Conservation (phyloP, 2,888 invertebrate species). For the Hypselothyrea guttata region DNA sequence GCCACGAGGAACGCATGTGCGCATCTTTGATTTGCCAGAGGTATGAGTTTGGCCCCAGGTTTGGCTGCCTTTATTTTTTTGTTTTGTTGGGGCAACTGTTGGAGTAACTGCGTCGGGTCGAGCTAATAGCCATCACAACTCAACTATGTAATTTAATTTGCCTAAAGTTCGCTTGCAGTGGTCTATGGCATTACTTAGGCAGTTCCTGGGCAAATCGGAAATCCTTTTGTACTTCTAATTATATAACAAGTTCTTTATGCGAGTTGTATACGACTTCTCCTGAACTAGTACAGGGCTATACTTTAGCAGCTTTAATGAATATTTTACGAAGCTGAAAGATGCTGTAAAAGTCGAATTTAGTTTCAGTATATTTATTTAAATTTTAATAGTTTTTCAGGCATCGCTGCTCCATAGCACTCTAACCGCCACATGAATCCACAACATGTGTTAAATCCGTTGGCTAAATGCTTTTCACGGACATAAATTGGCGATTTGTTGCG, state of each 20-base stretch:
- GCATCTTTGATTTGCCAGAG: conserved; percentile 66
- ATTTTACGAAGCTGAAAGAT: too few species aligned
- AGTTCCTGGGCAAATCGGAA: conserved; percentile 44
- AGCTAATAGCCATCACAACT: conserved; percentile 41
- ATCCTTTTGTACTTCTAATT: conserved; percentile 64
- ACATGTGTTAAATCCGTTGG: conserved; percentile 71
- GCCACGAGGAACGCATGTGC: conserved; percentile 51
- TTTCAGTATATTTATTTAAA: too few species aligned
- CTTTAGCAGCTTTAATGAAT: too few species aligned
- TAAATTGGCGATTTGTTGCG: conserved; percentile 72
- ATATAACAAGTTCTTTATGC: conserved; percentile 47
- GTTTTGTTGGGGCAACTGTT: conserved; percentile 10
- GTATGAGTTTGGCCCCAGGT: not conserved
- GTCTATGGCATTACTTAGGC: conserved; percentile 22
- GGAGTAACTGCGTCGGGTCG: not conserved
- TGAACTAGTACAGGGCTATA: conserved; percentile 4
- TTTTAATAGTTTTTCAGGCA: too few species aligned
- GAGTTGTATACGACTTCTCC: conserved; percentile 20
- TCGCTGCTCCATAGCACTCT: too few species aligned
- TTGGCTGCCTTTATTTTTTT: not conserved
- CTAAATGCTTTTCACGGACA: conserved; percentile 58
- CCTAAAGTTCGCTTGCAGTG: conserved; percentile 56
- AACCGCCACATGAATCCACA: conserved; percentile 46
- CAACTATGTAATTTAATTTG: conserved; percentile 72
- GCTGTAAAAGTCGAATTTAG: too few species aligned